Evolutionary conservation across 2,888 invertebrate genomes (phyloP).

Genomic region (Caenorhabditis zanzibari): DNA sequence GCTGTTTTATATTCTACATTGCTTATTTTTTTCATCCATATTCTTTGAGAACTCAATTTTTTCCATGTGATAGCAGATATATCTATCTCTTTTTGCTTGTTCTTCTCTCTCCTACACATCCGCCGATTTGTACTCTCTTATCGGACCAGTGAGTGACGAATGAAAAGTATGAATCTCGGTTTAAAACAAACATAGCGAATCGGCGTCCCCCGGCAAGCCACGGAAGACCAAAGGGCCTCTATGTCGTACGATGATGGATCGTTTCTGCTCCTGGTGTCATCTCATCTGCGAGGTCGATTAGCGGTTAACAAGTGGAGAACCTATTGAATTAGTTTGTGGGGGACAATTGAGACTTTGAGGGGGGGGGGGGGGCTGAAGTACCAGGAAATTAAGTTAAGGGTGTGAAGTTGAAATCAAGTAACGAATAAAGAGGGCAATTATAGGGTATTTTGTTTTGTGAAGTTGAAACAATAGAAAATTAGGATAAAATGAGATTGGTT

Average conservation of each 20-base stretch:
- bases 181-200: constrained; percentile 63
- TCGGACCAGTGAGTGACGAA: constrained; percentile 41
- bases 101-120: constrained; percentile 1
- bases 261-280: constrained; percentile 40
- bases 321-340: constrained; percentile 37
- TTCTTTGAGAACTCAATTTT: constrained; percentile 20
- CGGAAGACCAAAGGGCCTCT: constrained; percentile 31
- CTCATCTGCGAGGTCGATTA: constrained; percentile 58
- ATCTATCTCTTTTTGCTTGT: constrained; percentile 39
- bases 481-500: no score
- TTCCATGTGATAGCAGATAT: constrained; percentile 43
- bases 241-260: constrained; percentile 63
- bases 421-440: constrained; percentile 6
- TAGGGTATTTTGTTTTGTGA: not conserved
- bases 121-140: constrained; percentile 56
- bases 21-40: constrained; percentile 47
- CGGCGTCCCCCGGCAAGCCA: constrained; percentile 4
- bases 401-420: constrained; percentile 34
- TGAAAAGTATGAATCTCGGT: constrained; percentile 59
- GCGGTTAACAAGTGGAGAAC: constrained; percentile 55
- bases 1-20: constrained; percentile 18
- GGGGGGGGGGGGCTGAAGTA: constrained; percentile 7
- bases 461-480: not conserved
- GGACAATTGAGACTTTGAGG: constrained; percentile 4
- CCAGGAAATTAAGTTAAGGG: constrained; percentile 33